These are phyloP conservation scores for Embiotoca jacksoni DNA, from an alignment of 2,113 vertebrate genomes.

Conservation along the genomic window DNA sequence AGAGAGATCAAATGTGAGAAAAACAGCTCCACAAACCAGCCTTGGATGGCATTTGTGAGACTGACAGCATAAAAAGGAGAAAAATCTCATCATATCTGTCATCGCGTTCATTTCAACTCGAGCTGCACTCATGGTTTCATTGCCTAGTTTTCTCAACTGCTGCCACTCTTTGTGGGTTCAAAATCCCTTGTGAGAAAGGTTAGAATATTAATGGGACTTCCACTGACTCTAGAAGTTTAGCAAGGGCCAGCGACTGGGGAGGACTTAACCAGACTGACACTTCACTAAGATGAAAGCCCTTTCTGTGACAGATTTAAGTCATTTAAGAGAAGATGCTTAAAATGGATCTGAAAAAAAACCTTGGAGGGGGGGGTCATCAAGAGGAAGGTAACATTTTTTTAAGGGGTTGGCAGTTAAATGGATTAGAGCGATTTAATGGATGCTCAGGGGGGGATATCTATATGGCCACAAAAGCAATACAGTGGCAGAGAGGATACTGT, in stretches of 20 bases:
- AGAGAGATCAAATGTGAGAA: slow-evolving; percentile 35
- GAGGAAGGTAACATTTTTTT: slow-evolving; percentile 55
- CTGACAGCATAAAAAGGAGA: slow-evolving; percentile 38
- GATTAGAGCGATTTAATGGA: slow-evolving; percentile 65
- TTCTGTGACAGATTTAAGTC: slow-evolving; percentile 63
- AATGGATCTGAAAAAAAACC: slow-evolving; percentile 52
- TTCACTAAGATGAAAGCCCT: slow-evolving; percentile 65
- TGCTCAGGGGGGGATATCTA: slow-evolving; percentile 43
- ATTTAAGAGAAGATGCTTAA: slow-evolving; percentile 53
- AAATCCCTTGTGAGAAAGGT: slow-evolving; percentile 56
- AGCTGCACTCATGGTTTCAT: slow-evolving; percentile 36
- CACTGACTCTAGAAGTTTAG: slow-evolving; percentile 56
- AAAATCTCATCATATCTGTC: slow-evolving; percentile 53
- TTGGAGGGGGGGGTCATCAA: slow-evolving; percentile 23
- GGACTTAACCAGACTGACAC: slow-evolving; percentile 69
- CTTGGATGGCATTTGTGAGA: slow-evolving; percentile 43
- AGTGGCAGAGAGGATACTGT: slow-evolving; percentile 24
- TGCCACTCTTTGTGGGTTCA: slow-evolving; percentile 39
- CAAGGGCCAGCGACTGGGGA: slow-evolving; percentile 40
- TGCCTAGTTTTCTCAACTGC: slow-evolving; percentile 37
- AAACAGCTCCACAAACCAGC: slow-evolving; percentile 42
- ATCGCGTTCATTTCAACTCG: slow-evolving; percentile 53
- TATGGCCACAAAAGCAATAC: slow-evolving; percentile 48
- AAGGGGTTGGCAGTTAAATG: slow-evolving; percentile 55
- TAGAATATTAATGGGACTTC: slow-evolving; percentile 69